Conservation (phyloP, 2,888 invertebrate genomes). For the Adineta ricciae region DNA sequence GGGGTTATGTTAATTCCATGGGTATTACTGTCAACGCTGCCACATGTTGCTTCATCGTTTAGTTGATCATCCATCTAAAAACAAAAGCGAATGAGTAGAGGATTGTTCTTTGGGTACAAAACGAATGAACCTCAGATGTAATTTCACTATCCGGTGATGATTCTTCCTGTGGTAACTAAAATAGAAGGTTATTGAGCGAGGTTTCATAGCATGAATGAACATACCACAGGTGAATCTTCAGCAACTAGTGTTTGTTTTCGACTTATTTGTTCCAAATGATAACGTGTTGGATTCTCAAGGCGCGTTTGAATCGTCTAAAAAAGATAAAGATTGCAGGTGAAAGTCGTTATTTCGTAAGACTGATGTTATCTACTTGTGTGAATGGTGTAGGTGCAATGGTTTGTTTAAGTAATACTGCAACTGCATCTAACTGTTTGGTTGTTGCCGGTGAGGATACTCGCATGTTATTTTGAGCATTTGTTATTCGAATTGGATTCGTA, state of each 20-base stretch:
- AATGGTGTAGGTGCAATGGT: background rate
- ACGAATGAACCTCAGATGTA: background rate
- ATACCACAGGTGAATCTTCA: background rate
- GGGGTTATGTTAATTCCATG: background rate
- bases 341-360: background rate
- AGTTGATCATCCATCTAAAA: constrained; percentile 5
- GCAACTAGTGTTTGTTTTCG: background rate
- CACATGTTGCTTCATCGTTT: constrained; percentile 15
- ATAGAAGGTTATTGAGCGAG: background rate
- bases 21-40: background rate
- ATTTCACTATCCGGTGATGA: constrained; percentile 17
- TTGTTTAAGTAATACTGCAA: constrained; percentile 14
- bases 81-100: too few relatives aligned
- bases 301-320: constrained; percentile 56
- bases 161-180: background rate
- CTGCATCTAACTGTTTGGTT: background rate
- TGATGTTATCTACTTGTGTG: background rate
- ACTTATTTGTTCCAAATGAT: constrained; percentile 74
- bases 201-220: background rate
- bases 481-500: background rate
- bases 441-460: background rate
- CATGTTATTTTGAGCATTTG: background rate
- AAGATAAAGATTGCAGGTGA: too few relatives aligned
- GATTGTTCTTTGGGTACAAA: too few relatives aligned
- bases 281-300: constrained; percentile 78